Conservation (phyloP, 2,113 vertebrate species). For the Clarias batrachus region DNA sequence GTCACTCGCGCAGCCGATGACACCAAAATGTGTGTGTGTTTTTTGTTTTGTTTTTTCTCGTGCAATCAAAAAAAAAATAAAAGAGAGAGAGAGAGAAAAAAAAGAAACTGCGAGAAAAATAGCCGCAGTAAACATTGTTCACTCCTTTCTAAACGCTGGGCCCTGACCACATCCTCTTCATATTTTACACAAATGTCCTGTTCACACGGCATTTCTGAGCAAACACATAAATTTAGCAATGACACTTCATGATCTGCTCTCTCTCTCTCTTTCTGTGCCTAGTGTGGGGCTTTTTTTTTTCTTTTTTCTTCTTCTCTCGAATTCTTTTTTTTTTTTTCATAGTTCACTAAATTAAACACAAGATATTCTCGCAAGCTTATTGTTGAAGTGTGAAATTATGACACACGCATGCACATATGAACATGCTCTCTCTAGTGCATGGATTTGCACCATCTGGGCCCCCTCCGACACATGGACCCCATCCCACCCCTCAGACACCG, state of each 20-base stretch:
- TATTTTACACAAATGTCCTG: slow-evolving; percentile 71
- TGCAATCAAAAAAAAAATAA: slow-evolving; percentile 46
- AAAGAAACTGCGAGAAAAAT: slow-evolving; percentile 59
- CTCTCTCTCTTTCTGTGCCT: background rate
- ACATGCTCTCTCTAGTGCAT: slow-evolving; percentile 24
- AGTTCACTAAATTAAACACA: slow-evolving; percentile 42
- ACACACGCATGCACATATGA: background rate
- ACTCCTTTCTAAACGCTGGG: slow-evolving; percentile 63
- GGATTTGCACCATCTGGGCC: slow-evolving; percentile 67
- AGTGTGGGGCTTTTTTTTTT: slow-evolving; percentile 15
- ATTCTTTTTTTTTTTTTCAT: slow-evolving; percentile 18
- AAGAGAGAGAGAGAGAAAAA: slow-evolving; percentile 6
- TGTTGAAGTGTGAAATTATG: slow-evolving; percentile 34
- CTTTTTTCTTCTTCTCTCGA: background rate
- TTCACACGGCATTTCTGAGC: slow-evolving; percentile 65
- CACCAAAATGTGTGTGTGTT: background rate
- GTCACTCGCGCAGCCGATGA: background rate
- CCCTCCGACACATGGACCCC: slow-evolving; percentile 44
- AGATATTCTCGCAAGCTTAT: slow-evolving; percentile 13
- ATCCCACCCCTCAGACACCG: background rate
- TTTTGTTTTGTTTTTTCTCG: slow-evolving; percentile 2
- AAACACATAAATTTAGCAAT: slow-evolving; percentile 65
- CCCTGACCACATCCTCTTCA: slow-evolving; percentile 75
- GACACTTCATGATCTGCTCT: slow-evolving; percentile 43
- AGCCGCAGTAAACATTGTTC: slow-evolving; percentile 66